Evolutionary conservation across 1,140 invertebrate species (phyloP).

Genomic region (Brachionus rotundiformis): DNA sequence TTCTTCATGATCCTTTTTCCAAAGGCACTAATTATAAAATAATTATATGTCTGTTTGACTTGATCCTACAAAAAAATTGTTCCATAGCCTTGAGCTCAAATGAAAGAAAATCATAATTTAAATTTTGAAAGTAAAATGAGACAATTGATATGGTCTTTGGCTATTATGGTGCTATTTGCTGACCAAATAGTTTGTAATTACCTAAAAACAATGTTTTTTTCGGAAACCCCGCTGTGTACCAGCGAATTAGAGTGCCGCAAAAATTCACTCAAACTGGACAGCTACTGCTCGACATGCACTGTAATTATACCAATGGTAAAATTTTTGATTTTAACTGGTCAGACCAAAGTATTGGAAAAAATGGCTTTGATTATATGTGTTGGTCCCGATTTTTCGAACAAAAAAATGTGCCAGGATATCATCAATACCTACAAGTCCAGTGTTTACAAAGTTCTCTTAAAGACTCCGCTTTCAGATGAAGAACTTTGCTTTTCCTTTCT

Average conservation of each 20-base stretch:
- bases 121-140: slow-evolving; percentile 8
- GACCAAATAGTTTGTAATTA: not conserved
- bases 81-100: not conserved
- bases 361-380: not conserved
- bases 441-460: not conserved
- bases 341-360: not conserved
- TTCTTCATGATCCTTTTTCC: no score
- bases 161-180: not conserved
- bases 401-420: not conserved
- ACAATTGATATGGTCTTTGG: not conserved
- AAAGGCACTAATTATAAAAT: no score
- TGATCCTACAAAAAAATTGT: no score
- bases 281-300: not conserved
- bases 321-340: slow-evolving; percentile 9
- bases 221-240: not conserved
- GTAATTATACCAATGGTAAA: not conserved
- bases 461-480: not conserved
- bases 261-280: not conserved
- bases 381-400: not conserved
- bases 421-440: not conserved
- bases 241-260: not conserved
- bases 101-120: not conserved
- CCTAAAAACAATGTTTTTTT: not conserved
- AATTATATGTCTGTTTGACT: no score
- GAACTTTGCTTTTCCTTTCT: slow-evolving; percentile 20